A percentile compares a stretch with the other conserved stretches of the same genome.
Conservation (phyloP, 2,888 invertebrate genomes). For the Phragmatobia fuliginosa region DNA sequence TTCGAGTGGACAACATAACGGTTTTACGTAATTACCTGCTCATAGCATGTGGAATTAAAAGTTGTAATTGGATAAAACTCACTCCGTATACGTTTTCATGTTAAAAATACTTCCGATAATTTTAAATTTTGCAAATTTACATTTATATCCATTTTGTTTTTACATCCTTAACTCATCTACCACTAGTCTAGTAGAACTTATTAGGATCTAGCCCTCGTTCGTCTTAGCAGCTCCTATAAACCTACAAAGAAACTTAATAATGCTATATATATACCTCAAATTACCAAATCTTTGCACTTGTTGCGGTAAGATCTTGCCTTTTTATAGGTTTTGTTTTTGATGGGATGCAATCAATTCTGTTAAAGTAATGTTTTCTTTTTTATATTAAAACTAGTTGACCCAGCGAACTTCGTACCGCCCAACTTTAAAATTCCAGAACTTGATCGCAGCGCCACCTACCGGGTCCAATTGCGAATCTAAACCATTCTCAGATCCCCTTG, state of each 20-base stretch:
- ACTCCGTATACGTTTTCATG: constrained; percentile 19
- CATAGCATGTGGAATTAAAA: constrained; percentile 38
- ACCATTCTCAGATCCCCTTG: too few species aligned
- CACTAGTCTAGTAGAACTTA: constrained; percentile 19
- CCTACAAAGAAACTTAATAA: not conserved
- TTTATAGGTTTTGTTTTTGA: not conserved
- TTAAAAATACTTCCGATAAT: constrained; percentile 24
- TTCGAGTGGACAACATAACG: constrained; percentile 55
- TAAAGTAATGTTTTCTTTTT: not conserved
- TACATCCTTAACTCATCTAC: not conserved
- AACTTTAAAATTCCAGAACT: too few species aligned
- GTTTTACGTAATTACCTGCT: constrained; percentile 50
- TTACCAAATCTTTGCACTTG: not conserved
- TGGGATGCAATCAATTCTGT: not conserved
- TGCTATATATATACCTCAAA: too few species aligned
- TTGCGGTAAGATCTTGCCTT: not conserved
- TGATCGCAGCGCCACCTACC: too few species aligned
- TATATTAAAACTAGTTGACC: too few species aligned
- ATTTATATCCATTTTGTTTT: not conserved
- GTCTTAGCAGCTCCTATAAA: too few species aligned
- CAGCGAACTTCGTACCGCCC: too few species aligned
- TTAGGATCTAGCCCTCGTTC: too few species aligned
- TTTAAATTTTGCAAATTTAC: not conserved
- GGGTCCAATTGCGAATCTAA: too few species aligned
- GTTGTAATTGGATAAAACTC: constrained; percentile 37